phyloP scores from a whole-genome alignment of 2,888 invertebrate genomes.

The Lasioglossum pauxillum region DNA sequence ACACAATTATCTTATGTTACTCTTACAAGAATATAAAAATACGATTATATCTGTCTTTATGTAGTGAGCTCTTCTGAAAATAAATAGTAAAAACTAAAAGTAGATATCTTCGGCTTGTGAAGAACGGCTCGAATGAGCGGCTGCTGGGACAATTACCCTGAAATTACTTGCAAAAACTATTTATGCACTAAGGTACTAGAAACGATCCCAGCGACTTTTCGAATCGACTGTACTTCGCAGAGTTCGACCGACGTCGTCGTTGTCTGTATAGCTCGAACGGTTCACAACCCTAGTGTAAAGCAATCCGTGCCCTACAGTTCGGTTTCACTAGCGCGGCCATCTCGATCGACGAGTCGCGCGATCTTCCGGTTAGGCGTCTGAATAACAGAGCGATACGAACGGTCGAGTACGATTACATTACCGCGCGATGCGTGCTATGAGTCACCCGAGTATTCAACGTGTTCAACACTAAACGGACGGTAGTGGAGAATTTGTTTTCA shows the following conservation, averaged over 20 bases:
- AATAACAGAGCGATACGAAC: background rate
- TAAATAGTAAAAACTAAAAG: too few relatives aligned
- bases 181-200: too few relatives aligned
- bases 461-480: background rate
- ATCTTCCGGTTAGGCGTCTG: background rate
- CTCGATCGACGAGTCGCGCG: background rate
- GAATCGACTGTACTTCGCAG: background rate
- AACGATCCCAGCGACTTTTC: background rate
- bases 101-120: too few relatives aligned
- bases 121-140: too few relatives aligned
- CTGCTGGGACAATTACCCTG: background rate
- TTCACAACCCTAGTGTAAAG: background rate
- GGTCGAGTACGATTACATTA: background rate
- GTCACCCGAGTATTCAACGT: background rate
- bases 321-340: background rate
- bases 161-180: background rate
- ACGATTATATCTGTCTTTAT: too few relatives aligned
- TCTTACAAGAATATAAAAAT: too few relatives aligned
- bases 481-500: background rate
- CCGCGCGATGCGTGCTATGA: background rate
- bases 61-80: too few relatives aligned
- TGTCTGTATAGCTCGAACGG: background rate
- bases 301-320: slow-evolving; percentile 9
- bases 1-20: too few relatives aligned
- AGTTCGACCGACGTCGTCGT: background rate